A percentile compares a stretch with the other conserved stretches of the same genome.
Evolutionary conservation across 1,140 invertebrate genomes (phyloP).

Genomic region (Plectrocnemia conspersa): DNA sequence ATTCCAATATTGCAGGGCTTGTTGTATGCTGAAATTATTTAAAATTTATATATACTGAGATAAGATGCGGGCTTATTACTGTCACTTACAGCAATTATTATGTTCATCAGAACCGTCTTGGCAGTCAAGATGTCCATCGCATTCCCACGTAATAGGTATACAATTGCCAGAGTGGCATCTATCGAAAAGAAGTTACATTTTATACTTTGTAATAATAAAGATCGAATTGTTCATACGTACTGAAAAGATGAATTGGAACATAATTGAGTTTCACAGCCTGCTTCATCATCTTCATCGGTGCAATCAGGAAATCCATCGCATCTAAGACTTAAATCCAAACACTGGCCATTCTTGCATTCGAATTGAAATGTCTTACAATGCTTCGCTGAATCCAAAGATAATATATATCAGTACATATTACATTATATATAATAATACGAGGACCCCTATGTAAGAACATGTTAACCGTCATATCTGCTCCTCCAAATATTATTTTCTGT

Average conservation of each 20-base stretch:
- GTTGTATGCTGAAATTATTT: constrained; percentile 24
- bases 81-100: constrained; percentile 49
- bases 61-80: constrained; percentile 2
- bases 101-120: constrained; percentile 62
- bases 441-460: no score
- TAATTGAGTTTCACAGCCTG: constrained; percentile 2
- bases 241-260: constrained; percentile 14
- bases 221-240: constrained; percentile 11
- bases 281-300: constrained; percentile 46
- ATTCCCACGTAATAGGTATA: constrained; percentile 63
- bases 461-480: no score
- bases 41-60: constrained; percentile 1
- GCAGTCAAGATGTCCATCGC: constrained; percentile 65
- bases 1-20: constrained; percentile 21
- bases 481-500: no score
- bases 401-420: neutral
- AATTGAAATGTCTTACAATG: constrained; percentile 13
- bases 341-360: constrained; percentile 23
- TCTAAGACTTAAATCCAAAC: constrained; percentile 38
- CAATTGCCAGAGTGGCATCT: constrained; percentile 57
- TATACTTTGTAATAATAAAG: constrained; percentile 9
- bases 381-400: constrained; percentile 20
- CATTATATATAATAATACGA: neutral
- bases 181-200: constrained; percentile 20
- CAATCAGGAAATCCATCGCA: constrained; percentile 66